A percentile compares a stretch with the other conserved stretches of the same genome.
Conservation (phyloP, 1,140 invertebrate genomes). For the Drosophila tani region DNA sequence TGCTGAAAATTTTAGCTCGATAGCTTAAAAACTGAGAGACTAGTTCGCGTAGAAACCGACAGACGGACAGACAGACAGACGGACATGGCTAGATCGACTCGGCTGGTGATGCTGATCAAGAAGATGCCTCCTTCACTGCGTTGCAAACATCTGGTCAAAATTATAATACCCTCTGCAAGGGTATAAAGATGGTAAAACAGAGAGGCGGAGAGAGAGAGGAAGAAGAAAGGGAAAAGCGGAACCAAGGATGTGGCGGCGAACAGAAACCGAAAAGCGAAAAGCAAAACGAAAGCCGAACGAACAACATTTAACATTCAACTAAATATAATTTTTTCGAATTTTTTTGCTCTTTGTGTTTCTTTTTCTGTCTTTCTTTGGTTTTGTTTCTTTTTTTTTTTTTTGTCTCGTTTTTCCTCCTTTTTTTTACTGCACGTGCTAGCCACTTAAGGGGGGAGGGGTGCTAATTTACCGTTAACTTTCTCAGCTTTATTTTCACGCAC, state of each 20-base stretch:
- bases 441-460: conserved; percentile 21
- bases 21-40: no score
- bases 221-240: conserved; percentile 1
- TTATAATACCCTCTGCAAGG: no score
- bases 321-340: conserved; percentile 32
- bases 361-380: conserved; percentile 12
- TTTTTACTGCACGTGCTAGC: conserved; percentile 60
- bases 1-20: no score
- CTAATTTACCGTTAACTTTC: conserved; percentile 74
- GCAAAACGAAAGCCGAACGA: conserved; percentile 40
- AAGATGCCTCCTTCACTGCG: no score
- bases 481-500: conserved; percentile 66
- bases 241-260: conserved; percentile 32
- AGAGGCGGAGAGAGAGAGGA: conserved; percentile 7
- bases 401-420: conserved; percentile 24
- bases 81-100: no score
- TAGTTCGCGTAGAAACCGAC: no score
- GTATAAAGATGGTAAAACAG: conserved; percentile 36
- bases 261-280: conserved; percentile 25
- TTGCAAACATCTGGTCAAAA: no score
- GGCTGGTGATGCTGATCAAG: no score
- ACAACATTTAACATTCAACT: conserved; percentile 53
- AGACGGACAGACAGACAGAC: no score
- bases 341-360: conserved; percentile 19
- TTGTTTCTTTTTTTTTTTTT: conserved; percentile 16